These are phyloP conservation scores for Shinisaurus crocodilurus DNA, from an alignment of 2,113 vertebrate genomes.

Conservation along the genomic window DNA sequence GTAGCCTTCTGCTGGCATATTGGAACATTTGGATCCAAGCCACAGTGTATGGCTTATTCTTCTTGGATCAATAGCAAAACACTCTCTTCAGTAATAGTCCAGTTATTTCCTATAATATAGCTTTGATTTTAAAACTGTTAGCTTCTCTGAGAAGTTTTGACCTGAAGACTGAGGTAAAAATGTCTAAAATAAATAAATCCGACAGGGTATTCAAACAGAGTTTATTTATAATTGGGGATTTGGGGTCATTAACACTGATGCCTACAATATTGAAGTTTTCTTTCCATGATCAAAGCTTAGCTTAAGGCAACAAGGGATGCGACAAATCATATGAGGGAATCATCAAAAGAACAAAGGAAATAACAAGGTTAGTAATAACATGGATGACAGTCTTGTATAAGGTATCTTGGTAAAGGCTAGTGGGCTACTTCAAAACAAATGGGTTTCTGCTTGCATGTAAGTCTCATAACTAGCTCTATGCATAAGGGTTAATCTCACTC, in stretches of 20 bases:
- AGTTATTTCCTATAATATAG: background rate
- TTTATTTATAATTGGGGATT: background rate
- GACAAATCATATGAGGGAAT: conserved; percentile 9
- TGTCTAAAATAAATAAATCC: background rate
- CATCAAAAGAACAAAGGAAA: background rate
- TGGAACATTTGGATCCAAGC: background rate
- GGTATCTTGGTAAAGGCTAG: background rate
- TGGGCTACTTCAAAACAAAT: background rate
- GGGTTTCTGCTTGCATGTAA: background rate
- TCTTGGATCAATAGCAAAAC: background rate
- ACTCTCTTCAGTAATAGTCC: background rate
- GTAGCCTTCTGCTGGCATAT: background rate
- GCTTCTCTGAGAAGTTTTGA: background rate
- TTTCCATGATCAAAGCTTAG: conserved; percentile 10
- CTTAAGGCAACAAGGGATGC: conserved; percentile 11
- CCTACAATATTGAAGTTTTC: background rate
- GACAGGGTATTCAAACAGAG: background rate
- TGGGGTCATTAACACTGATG: background rate
- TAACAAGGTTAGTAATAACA: background rate
- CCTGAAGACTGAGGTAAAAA: background rate
- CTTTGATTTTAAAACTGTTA: background rate
- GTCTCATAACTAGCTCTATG: conserved; percentile 5
- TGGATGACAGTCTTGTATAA: background rate
- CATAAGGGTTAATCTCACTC: conserved; percentile 23
- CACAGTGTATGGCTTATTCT: background rate